A percentile compares a stretch with the other conserved stretches of the same genome.
These are phyloP conservation scores for Thalassophryne amazonica DNA, from an alignment of 2,797 vertebrate species.

Conservation along the genomic window DNA sequence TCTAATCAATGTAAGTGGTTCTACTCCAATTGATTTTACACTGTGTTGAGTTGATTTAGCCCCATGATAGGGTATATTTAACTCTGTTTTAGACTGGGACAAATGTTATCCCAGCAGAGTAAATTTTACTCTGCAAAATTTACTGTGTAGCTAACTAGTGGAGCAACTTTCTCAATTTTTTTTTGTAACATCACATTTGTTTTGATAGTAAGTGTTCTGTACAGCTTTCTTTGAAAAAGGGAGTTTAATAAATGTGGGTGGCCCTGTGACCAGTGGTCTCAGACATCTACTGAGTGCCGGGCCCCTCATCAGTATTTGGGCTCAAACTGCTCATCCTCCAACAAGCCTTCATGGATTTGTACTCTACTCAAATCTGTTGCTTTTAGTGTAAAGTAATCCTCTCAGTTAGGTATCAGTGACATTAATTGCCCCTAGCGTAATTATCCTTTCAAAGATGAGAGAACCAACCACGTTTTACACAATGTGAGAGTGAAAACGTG, in stretches of 20 bases:
- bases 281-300: neutral
- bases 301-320: neutral
- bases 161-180: too few species aligned
- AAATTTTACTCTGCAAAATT: too few species aligned
- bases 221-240: neutral
- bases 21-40: too few species aligned
- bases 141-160: too few species aligned
- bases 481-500: slow-evolving; percentile 38
- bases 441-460: slow-evolving; percentile 73
- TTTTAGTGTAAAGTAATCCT: slow-evolving; percentile 73
- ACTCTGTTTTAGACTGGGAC: too few species aligned
- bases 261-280: neutral
- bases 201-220: neutral
- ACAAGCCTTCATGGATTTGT: slow-evolving; percentile 30
- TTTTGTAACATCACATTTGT: slow-evolving; percentile 17
- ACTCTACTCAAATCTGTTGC: slow-evolving; percentile 48
- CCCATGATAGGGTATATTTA: too few species aligned
- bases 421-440: slow-evolving; percentile 75
- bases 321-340: slow-evolving; percentile 22
- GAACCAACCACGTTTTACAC: slow-evolving; percentile 52
- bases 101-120: too few species aligned
- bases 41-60: too few species aligned
- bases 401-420: slow-evolving; percentile 72
- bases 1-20: too few species aligned
- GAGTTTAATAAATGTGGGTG: neutral